Evolutionary conservation across 2,113 vertebrate species (phyloP).

Genomic region (Syrrhaptes paradoxus): DNA sequence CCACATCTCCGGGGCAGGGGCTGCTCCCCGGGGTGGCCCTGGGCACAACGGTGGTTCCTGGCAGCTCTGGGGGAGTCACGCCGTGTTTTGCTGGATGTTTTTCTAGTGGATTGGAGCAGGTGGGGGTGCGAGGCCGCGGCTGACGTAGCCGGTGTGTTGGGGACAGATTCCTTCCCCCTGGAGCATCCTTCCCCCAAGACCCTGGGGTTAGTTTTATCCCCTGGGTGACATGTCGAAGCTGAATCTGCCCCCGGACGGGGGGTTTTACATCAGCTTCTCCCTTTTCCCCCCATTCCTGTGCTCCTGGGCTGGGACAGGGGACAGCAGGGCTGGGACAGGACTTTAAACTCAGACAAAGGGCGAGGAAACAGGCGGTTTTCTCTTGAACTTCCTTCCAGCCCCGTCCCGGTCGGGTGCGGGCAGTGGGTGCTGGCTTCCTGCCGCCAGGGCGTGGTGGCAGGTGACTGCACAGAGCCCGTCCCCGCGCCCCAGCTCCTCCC

Average conservation of each 20-base stretch:
- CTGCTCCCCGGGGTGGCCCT: background rate
- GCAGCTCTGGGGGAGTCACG: background rate
- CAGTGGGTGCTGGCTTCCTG: background rate
- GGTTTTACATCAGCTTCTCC: too few relatives aligned
- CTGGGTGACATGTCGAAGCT: background rate
- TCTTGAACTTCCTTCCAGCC: background rate
- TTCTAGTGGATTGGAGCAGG: background rate
- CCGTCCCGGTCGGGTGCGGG: background rate
- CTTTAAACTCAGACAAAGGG: background rate
- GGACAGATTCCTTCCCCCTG: background rate
- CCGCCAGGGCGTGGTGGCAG: background rate
- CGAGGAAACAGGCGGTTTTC: background rate
- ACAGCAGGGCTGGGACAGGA: background rate
- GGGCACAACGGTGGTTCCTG: background rate
- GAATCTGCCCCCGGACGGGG: too few relatives aligned
- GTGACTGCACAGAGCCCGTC: background rate
- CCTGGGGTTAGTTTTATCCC: background rate
- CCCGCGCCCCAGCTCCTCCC: background rate
- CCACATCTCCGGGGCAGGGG: too few relatives aligned
- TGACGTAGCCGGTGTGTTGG: background rate
- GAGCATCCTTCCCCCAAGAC: too few relatives aligned
- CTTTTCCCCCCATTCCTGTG: background rate
- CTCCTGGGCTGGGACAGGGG: background rate
- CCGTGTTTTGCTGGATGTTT: rapidly evolving
- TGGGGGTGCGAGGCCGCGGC: background rate